Conservation (phyloP, 37 sponge, comb jelly and placozoan species). For the Aplysina aerophoba region DNA sequence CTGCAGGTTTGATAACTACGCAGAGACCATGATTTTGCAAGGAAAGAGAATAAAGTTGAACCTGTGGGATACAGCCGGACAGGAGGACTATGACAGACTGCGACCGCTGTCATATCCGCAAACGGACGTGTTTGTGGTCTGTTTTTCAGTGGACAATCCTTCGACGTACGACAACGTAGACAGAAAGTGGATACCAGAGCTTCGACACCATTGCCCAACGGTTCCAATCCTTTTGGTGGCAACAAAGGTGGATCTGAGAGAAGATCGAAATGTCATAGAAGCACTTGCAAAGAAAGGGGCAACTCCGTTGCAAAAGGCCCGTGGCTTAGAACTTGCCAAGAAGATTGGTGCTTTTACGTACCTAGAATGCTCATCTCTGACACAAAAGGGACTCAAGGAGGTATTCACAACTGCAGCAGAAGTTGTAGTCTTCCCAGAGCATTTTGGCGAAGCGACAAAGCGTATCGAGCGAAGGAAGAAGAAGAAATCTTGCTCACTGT, state of each 20-base stretch:
- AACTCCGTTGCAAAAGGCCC: slow-evolving; percentile 63
- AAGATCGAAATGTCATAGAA: slow-evolving; percentile 64
- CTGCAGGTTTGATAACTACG: slow-evolving; percentile 47
- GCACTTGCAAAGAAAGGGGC: slow-evolving; percentile 46
- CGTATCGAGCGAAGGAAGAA: background rate
- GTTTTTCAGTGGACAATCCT: slow-evolving; percentile 63
- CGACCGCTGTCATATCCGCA: slow-evolving; percentile 47
- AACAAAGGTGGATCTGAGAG: slow-evolving; percentile 83
- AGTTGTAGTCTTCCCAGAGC: slow-evolving; percentile 22
- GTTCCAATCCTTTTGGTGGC: slow-evolving; percentile 85
- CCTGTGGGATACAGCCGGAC: slow-evolving; percentile 50
- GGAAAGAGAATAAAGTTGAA: slow-evolving; percentile 36
- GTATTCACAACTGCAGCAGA: slow-evolving; percentile 76
- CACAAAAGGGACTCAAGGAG: slow-evolving; percentile 81
- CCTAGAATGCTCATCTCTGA: slow-evolving; percentile 85
- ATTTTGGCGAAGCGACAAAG: background rate
- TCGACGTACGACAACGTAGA: slow-evolving; percentile 71
- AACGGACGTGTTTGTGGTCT: slow-evolving; percentile 34
- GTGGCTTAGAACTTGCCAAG: slow-evolving; percentile 76
- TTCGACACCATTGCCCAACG: slow-evolving; percentile 88
- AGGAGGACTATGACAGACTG: slow-evolving; percentile 45
- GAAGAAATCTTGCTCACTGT: background rate
- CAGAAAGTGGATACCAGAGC: slow-evolving; percentile 80
- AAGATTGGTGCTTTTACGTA: slow-evolving; percentile 83
- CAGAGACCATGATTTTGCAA: slow-evolving; percentile 30